Conservation (phyloP, 2,113 vertebrate genomes). For the Malurus cyaneus region DNA sequence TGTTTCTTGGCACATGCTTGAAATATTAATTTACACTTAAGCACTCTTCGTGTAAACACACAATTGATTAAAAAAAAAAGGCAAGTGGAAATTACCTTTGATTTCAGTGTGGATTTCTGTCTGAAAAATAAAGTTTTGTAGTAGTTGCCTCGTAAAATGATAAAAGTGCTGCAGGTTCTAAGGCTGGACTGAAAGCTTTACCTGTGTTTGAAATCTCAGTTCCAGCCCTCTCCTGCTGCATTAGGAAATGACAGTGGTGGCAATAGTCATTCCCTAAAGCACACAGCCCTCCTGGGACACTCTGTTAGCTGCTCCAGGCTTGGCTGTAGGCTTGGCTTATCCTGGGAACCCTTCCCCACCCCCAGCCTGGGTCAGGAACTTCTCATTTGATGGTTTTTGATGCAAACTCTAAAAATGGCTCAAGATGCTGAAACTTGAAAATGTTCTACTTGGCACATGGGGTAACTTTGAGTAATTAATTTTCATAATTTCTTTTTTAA, state of each 20-base stretch:
- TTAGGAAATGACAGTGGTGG: not conserved
- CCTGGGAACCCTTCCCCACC: not conserved
- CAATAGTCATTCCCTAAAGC: rapidly evolving
- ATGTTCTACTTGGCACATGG: not conserved
- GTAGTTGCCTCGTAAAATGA: not conserved
- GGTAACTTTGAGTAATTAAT: not conserved
- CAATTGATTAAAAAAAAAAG: not conserved
- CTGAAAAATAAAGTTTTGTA: not conserved
- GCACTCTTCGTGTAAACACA: not conserved
- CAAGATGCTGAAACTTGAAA: not conserved
- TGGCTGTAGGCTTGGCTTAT: rapidly evolving
- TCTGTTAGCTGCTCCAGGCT: rapidly evolving
- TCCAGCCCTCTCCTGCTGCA: not conserved
- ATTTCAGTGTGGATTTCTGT: not conserved
- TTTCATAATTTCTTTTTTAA: not conserved
- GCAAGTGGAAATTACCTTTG: not conserved
- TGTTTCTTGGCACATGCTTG: not conserved
- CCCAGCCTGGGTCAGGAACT: rapidly evolving
- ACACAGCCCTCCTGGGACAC: rapidly evolving
- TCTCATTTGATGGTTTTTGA: not conserved
- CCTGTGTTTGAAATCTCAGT: not conserved
- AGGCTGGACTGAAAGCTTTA: not conserved
- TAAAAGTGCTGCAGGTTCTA: not conserved
- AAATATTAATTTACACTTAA: not conserved
- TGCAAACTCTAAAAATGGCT: not conserved